Evolutionary conservation across 2,113 vertebrate genomes (phyloP), one percentile per base, ranked within the genome.

Genomic region (Sinocyclocheilus anophthalmus): DNA sequence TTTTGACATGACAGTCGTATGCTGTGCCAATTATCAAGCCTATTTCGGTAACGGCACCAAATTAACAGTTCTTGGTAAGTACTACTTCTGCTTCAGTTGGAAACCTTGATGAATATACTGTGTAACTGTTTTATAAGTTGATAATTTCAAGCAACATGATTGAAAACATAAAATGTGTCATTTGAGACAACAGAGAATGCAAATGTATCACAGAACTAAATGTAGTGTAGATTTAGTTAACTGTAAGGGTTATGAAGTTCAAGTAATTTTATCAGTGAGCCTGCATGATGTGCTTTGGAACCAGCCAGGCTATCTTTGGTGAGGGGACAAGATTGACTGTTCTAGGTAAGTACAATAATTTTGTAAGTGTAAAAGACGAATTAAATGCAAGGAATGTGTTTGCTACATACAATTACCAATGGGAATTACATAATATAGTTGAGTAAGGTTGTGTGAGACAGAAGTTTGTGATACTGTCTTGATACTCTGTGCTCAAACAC

Each of bases 41-140:
- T 16, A 53, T 16, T 96, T 96, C 0, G 94, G 95, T 45, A 39
- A 6, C 0, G 94, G 95, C 30, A 95, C 94, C 55, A 94, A 93
- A 84, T 69, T 92, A 86, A 90, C 91, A 2, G 91, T 92, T 90
- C 90, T 95, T 1, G 93, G 94, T 94, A 81, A 94, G 93, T 94
- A 81, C 73, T 12, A 7, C 33, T 10, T 50, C 3, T 69, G 13
- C 20, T 88, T 48, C 12, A 16, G 16, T 20, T 79, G 45, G n/a
- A 65, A 48, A 53, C 10, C 26, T 18, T 53, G 81, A 16, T 1
- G 16, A 14, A 59, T 70, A 14, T 45, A 6, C 48, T 77, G 16
- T 6, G 37, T 37, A 13, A 37, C 7, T 69, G 4, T 6, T 5
- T n/a, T 65, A 5, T 22, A 3, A 50, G 42, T 50, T 26, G 9